phyloP scores from a whole-genome alignment of 2,888 invertebrate genomes.

The Megamerina dolium region DNA sequence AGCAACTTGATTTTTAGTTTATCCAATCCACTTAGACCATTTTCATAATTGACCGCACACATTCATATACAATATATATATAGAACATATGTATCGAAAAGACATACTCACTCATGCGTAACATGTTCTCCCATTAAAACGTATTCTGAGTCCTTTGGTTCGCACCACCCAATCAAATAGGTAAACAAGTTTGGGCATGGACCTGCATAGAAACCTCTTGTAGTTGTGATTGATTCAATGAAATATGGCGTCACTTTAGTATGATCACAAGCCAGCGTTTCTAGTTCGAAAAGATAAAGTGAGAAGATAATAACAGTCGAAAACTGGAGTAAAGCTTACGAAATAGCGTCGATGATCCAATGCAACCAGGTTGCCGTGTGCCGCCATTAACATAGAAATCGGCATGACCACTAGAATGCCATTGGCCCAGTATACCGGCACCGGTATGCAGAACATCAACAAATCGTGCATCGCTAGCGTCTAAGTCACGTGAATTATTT shows the following conservation, averaged over 20 bases:
- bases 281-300: slow-evolving; percentile 49
- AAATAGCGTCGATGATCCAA: slow-evolving; percentile 72
- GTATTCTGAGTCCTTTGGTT: slow-evolving; percentile 70
- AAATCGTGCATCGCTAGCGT: slow-evolving; percentile 73
- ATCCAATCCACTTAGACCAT: too few relatives aligned
- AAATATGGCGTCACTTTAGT: slow-evolving; percentile 87
- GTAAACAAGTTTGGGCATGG: slow-evolving; percentile 76
- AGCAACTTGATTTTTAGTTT: too few relatives aligned
- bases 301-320: too few relatives aligned
- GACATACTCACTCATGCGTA: slow-evolving; percentile 60
- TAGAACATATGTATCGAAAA: too few relatives aligned
- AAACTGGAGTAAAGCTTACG: too few relatives aligned
- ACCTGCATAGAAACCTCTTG: slow-evolving; percentile 76
- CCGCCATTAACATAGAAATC: slow-evolving; percentile 85
- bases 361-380: slow-evolving; percentile 81
- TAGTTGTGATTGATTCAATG: slow-evolving; percentile 79
- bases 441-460: slow-evolving; percentile 81
- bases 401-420: slow-evolving; percentile 84
- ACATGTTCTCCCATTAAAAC: slow-evolving; percentile 83
- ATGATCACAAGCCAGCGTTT: slow-evolving; percentile 82
- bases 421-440: slow-evolving; percentile 81
- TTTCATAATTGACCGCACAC: neutral
- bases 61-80: neutral
- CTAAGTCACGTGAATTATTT: slow-evolving; percentile 73
- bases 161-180: slow-evolving; percentile 80